Conservation (phyloP, 2,113 vertebrate genomes). For the Montifringilla adamsi region DNA sequence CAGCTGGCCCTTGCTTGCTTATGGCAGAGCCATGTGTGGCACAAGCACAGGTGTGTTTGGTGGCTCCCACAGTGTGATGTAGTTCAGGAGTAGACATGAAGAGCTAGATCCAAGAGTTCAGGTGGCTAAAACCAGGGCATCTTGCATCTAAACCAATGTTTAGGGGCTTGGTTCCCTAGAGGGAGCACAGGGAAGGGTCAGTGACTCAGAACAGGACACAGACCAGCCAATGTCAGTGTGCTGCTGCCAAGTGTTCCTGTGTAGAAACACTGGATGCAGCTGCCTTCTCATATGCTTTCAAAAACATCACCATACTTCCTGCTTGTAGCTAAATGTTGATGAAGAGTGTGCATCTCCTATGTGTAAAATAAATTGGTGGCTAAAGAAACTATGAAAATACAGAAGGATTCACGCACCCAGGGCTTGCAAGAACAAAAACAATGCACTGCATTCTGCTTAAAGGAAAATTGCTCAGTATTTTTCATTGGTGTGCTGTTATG, state of each 20-base stretch:
- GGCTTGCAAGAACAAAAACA: neutral
- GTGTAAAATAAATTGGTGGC: neutral
- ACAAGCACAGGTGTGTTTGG: neutral
- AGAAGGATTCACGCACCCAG: neutral
- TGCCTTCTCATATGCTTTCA: neutral
- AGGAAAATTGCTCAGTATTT: neutral
- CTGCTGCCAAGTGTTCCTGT: neutral
- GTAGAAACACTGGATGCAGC: neutral
- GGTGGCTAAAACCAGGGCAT: neutral
- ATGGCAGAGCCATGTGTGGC: neutral
- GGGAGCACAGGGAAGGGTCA: neutral
- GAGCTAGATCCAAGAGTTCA: neutral
- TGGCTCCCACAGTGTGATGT: neutral
- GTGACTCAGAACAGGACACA: neutral
- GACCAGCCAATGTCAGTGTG: accelerated
- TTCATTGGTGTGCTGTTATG: neutral
- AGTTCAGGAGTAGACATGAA: neutral
- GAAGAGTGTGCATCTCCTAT: neutral
- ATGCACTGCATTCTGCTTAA: neutral
- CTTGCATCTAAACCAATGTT: neutral
- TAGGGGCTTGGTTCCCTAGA: neutral
- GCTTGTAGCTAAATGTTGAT: neutral
- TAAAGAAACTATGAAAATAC: neutral
- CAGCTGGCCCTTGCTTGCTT: neutral
- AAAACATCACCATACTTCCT: neutral